phyloP scores from a whole-genome alignment of 2,888 invertebrate genomes.

The Pseudococcus viburni region DNA sequence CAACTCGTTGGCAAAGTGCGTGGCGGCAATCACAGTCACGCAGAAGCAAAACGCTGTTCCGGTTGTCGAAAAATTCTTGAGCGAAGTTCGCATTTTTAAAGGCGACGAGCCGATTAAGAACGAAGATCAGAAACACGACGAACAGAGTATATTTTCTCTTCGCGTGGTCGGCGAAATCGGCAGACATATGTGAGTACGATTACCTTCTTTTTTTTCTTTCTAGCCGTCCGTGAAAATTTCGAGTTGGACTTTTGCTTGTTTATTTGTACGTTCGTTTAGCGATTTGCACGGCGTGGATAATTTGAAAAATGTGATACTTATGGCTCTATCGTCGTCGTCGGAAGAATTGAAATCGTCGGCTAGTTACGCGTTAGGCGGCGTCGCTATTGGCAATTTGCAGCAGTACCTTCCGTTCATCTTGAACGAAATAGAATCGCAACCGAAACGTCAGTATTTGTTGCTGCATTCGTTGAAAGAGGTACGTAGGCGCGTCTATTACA shows the following conservation, averaged over 20 bases:
- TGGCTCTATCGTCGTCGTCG: constrained; percentile 90
- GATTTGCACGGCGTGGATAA: constrained; percentile 84
- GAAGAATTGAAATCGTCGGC: constrained; percentile 99
- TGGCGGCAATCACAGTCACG: constrained; percentile 91
- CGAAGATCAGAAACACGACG: constrained; percentile 74
- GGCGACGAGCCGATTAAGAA: constrained; percentile 79
- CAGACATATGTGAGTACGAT: constrained; percentile 83
- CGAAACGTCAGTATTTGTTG: constrained; percentile 94
- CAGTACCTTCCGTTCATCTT: constrained; percentile 95
- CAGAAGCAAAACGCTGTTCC: constrained; percentile 81
- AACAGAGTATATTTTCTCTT: constrained; percentile 92
- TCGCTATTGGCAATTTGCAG: constrained; percentile 94
- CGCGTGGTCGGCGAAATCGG: constrained; percentile 98
- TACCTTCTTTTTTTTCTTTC: neutral
- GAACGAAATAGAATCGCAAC: constrained; percentile 92
- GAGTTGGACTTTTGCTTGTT: too few species aligned
- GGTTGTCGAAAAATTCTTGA: constrained; percentile 79
- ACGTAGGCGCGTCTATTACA: constrained; percentile 61
- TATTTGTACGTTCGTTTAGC: constrained; percentile 72
- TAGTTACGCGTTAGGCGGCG: constrained; percentile 95
- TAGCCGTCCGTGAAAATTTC: neutral
- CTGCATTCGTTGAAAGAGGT: constrained; percentile 98
- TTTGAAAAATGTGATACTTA: constrained; percentile 84
- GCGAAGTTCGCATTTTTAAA: constrained; percentile 80
- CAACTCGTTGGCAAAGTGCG: constrained; percentile 96